phyloP scores from a whole-genome alignment of 2,888 invertebrate species.

The Coenonympha glycerion region DNA sequence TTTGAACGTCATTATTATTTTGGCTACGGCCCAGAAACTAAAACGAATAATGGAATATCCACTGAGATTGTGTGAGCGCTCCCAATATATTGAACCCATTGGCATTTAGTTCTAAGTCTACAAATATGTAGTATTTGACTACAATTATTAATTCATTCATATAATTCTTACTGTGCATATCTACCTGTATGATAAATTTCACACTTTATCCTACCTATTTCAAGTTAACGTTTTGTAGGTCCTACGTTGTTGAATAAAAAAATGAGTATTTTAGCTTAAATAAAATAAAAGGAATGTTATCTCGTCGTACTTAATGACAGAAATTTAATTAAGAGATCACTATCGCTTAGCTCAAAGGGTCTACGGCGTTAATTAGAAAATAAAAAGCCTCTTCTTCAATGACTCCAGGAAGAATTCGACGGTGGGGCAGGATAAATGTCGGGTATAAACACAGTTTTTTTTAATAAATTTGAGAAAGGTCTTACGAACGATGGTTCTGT shows the following conservation, averaged over 20 bases:
- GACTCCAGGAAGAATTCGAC: background rate
- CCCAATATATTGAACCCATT: too few relatives aligned
- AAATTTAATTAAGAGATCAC: conserved; percentile 15
- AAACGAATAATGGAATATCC: too few relatives aligned
- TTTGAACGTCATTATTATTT: background rate
- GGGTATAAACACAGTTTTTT: conserved; percentile 3
- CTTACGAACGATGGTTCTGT: too few relatives aligned
- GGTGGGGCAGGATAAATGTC: background rate
- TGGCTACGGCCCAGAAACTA: background rate
- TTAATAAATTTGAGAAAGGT: background rate
- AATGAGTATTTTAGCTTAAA: background rate
- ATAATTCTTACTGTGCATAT: too few relatives aligned
- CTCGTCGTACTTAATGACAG: conserved; percentile 8
- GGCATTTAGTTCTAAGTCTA: too few relatives aligned
- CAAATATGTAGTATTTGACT: too few relatives aligned
- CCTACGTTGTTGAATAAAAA: background rate
- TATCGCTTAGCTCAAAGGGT: conserved; percentile 7
- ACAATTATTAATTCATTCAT: too few relatives aligned
- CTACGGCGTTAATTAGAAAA: conserved; percentile 12
- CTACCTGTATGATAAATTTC: too few relatives aligned
- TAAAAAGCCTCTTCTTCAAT: conserved; percentile 10
- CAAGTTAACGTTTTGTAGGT: too few relatives aligned
- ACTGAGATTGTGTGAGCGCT: too few relatives aligned
- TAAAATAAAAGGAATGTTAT: conserved; percentile 8
- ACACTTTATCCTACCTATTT: too few relatives aligned